Base-by-base conservation (phyloP, 2,797 vertebrate species). In the Tragelaphus oryx region DNA sequence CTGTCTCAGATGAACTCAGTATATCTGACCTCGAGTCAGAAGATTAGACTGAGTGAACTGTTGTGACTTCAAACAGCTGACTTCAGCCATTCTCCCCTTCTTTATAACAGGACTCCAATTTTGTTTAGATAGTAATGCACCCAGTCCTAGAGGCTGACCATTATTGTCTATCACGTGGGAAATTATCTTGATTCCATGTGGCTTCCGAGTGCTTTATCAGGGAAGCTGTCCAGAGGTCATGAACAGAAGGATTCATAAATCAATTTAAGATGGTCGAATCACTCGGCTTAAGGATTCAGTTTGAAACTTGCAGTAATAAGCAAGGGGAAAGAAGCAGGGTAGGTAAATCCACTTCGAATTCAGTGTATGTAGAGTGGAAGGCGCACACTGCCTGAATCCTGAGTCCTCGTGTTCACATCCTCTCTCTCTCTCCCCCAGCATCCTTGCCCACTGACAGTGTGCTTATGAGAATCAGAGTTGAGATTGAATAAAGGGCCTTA, bases 391-490 rank as follows among this genome's bases (percentile, higher is more conserved):
- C 60, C 85, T 2, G 22, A 65, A 14, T 28, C 76, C 55, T 55
- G 41, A 3, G 68, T 55, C n/a, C 60, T 7, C 3, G 55, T 6
- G 30, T 41, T 59, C 48, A 30, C 2, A 2, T 24, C 24, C 8
- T 3, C 5, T 0, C 16, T 26, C n/a, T 16, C 28, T 13, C 41
- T 13, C 24, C 5, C 18, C 2, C 9, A 4, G n/a, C 55, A 50
- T 52, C 46, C 17, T 17, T 81, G 28, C 33, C n/a, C 22, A 4
- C 60, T 13, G 26, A 87, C 22, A 26, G 7, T 5, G 12, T 52
- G 41, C n/a, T 59, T 81, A 16, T 65, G 30, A 83, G 59, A 91
- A 65, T 41, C 33, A 60, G 57, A 50, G 52, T 6, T n/a, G 46
- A 50, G 48, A 37, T 0, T 59, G 85, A 68, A 62, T 18, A 37